These are phyloP conservation scores for Sebastiscus tertius DNA, from an alignment of 2,797 vertebrate species.

Conservation along the genomic window DNA sequence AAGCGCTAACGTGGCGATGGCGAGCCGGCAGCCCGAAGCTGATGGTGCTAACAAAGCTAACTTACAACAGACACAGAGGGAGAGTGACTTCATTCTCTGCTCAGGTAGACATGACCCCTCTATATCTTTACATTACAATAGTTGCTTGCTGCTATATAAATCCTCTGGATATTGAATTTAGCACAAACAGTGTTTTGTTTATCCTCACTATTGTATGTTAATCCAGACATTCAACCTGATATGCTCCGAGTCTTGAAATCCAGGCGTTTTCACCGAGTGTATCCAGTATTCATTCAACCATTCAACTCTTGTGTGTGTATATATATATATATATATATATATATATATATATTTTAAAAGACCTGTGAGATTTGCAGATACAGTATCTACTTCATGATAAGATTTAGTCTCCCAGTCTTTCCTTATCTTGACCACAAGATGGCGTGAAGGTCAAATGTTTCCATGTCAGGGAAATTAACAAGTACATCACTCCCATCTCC, in stretches of 20 bases:
- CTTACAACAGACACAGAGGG: too few relatives aligned
- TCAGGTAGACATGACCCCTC: neutral
- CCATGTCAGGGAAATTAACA: neutral
- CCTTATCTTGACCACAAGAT: conserved; percentile 59
- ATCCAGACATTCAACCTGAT: neutral
- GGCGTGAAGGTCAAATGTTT: conserved; percentile 37
- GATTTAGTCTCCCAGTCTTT: neutral
- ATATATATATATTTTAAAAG: neutral
- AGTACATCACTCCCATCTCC: neutral
- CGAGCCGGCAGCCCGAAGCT: too few relatives aligned
- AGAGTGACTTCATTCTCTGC: too few relatives aligned
- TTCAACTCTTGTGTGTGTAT: too few relatives aligned
- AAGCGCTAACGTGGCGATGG: neutral
- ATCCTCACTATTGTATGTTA: neutral
- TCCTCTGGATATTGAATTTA: neutral
- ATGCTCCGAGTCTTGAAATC: neutral
- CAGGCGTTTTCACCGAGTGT: neutral
- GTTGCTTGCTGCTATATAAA: neutral
- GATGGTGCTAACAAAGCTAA: too few relatives aligned
- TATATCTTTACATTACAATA: neutral
- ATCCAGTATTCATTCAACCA: neutral
- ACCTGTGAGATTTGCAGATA: neutral
- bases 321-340: neutral
- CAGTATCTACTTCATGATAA: neutral
- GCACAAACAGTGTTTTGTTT: neutral